phyloP scores from a whole-genome alignment of 2,113 vertebrate species.

The Sceloporus tristichus region DNA sequence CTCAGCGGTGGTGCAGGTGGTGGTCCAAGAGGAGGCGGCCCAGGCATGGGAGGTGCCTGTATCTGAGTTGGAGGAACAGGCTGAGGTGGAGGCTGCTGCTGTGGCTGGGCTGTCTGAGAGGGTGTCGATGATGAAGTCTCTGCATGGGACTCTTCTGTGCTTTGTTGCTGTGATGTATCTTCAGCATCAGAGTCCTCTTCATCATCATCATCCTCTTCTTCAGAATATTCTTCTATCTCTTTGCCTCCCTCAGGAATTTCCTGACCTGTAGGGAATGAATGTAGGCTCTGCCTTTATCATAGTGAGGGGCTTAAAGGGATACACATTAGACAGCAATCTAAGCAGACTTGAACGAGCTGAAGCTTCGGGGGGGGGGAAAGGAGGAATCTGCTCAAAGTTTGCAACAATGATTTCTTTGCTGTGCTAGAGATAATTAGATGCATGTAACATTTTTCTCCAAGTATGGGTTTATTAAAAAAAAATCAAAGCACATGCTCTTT shows the following conservation, averaged over 20 bases:
- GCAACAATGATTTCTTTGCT: not conserved
- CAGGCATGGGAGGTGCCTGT: constrained; percentile 92
- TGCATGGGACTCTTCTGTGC: constrained; percentile 79
- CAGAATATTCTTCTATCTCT: constrained; percentile 88
- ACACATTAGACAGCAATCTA: not conserved
- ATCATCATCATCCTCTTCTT: constrained; percentile 82
- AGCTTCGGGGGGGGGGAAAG: not conserved
- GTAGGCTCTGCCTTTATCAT: not conserved
- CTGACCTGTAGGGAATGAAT: constrained; percentile 84
- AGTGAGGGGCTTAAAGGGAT: not conserved
- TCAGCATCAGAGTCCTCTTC: constrained; percentile 93
- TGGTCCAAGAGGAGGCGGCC: constrained; percentile 92
- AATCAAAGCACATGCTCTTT: not conserved
- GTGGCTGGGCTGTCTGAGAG: constrained; percentile 62
- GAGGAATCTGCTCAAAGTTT: not conserved
- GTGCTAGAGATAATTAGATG: not conserved
- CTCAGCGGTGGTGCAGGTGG: constrained; percentile 93
- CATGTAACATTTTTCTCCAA: not conserved
- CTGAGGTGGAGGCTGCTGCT: constrained; percentile 70
- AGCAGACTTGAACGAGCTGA: not conserved
- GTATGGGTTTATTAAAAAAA: not conserved
- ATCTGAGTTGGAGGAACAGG: constrained; percentile 82
- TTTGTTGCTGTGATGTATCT: constrained; percentile 79
- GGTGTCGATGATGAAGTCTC: constrained; percentile 72
- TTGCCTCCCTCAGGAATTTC: constrained; percentile 94